phyloP scores from a whole-genome alignment of 30 jellyfish, hydroid and myxozoan genomes.

The Aurelia aurita region DNA sequence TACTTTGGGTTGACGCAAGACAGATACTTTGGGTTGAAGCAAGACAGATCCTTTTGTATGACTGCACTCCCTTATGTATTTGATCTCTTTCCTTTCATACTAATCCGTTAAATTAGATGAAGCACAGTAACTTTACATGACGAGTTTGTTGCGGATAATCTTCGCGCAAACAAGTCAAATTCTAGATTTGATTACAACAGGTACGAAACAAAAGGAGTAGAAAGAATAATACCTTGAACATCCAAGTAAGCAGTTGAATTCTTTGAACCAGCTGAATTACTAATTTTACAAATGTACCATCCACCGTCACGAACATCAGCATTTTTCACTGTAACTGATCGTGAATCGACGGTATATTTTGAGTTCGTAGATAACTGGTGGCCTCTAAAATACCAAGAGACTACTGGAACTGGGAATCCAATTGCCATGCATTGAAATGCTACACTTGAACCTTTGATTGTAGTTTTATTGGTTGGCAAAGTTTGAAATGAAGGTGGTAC shows the following conservation, averaged over 20 bases:
- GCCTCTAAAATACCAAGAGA: constrained; percentile 35
- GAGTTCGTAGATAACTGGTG: neutral
- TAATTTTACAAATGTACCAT: constrained; percentile 54
- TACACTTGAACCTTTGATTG: constrained; percentile 12
- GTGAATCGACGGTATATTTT: constrained; percentile 7
- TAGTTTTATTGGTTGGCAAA: constrained; percentile 37
- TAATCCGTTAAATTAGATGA: too few species aligned
- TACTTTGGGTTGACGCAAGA: too few species aligned
- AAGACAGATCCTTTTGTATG: too few species aligned
- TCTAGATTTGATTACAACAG: too few species aligned
- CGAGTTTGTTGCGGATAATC: too few species aligned
- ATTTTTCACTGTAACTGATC: constrained; percentile 36
- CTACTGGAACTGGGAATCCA: constrained; percentile 59
- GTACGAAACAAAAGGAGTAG: too few species aligned
- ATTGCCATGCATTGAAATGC: constrained; percentile 28
- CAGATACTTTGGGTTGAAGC: too few species aligned
- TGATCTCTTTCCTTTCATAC: too few species aligned
- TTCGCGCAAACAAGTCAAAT: too few species aligned
- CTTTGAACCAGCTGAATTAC: constrained; percentile 40
- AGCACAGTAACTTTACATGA: too few species aligned
- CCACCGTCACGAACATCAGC: constrained; percentile 32
- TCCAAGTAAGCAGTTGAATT: constrained; percentile 34
- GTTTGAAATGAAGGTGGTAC: constrained; percentile 58
- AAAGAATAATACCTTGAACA: constrained; percentile 43
- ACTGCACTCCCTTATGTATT: too few species aligned